Percentiles rank a stretch among this genome's conserved stretches.
Conservation (phyloP, 35 echinoderm and acorn worm species). For the Anneissia japonica region DNA sequence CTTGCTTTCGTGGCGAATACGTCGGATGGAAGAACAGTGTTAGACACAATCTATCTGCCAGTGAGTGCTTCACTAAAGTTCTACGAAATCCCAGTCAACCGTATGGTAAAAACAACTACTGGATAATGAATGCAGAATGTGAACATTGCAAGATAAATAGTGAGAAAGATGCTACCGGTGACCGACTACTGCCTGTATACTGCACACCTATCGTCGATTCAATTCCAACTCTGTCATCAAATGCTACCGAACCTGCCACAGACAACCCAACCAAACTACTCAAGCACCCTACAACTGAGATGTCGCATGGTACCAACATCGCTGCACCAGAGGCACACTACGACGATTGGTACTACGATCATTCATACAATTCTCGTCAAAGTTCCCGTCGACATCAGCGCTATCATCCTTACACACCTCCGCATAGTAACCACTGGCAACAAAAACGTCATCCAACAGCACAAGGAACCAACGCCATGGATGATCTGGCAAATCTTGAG, state of each 20-base stretch:
- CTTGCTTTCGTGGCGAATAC: constrained; percentile 61
- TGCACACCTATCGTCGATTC: too few species aligned
- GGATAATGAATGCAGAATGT: constrained; percentile 26
- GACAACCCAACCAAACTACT: not conserved
- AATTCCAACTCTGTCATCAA: not conserved
- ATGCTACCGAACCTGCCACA: not conserved
- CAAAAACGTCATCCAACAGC: not conserved
- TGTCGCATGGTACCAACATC: not conserved
- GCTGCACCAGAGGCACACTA: not conserved
- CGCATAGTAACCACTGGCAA: not conserved
- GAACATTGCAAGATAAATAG: not conserved
- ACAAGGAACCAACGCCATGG: not conserved
- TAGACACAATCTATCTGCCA: constrained; percentile 49
- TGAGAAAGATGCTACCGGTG: not conserved
- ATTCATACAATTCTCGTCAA: not conserved
- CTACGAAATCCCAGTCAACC: constrained; percentile 20
- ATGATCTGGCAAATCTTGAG: not conserved
- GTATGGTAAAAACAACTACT: constrained; percentile 50
- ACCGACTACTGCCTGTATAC: not conserved
- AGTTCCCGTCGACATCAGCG: not conserved
- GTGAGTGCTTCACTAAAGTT: constrained; percentile 33
- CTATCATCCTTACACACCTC: not conserved
- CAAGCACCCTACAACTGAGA: not conserved
- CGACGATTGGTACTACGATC: not conserved
- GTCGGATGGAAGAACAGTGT: constrained; percentile 55